A percentile compares a stretch with the other conserved stretches of the same genome.
Evolutionary conservation across 2,888 invertebrate genomes (phyloP).

Genomic region (Merodon equestris): DNA sequence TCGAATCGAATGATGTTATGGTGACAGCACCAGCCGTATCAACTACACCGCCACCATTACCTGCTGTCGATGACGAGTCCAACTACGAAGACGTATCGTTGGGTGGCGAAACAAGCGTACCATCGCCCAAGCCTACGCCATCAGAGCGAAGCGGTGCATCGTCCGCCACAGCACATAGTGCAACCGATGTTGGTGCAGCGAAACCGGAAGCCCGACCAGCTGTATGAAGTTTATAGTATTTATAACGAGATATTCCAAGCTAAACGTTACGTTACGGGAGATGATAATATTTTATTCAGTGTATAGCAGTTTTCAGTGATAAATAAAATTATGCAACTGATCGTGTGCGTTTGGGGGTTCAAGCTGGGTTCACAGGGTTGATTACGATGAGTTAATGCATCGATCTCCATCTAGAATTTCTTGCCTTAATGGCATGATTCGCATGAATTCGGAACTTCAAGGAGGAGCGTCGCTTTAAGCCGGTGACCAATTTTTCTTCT

Average conservation of each 20-base stretch:
- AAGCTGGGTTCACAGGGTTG: too few relatives aligned
- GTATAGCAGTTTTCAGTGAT: slow-evolving; percentile 56
- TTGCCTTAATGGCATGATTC: too few relatives aligned
- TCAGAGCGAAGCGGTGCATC: slow-evolving; percentile 33
- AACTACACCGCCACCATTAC: slow-evolving; percentile 62
- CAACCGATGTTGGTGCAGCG: slow-evolving; percentile 24
- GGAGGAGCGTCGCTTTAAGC: too few relatives aligned
- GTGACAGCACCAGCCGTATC: slow-evolving; percentile 50
- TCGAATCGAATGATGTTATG: slow-evolving; percentile 59
- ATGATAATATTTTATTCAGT: slow-evolving; percentile 58
- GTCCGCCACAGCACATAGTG: neutral
- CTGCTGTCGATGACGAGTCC: slow-evolving; percentile 49
- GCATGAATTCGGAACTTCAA: too few relatives aligned
- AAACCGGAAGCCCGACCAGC: slow-evolving; percentile 44
- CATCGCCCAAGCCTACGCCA: slow-evolving; percentile 48
- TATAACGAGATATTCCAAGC: slow-evolving; percentile 42
- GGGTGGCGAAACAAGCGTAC: slow-evolving; percentile 40
- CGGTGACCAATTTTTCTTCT: too few relatives aligned
- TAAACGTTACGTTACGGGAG: slow-evolving; percentile 47
- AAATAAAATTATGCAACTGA: slow-evolving; percentile 45
- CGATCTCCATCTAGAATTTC: too few relatives aligned
- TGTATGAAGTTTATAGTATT: slow-evolving; percentile 47
- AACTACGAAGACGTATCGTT: slow-evolving; percentile 59
- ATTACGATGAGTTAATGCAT: too few relatives aligned
- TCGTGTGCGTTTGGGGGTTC: slow-evolving; percentile 6